phyloP scores from a whole-genome alignment of 2,888 invertebrate genomes.

The Bhutanitis thaidina region DNA sequence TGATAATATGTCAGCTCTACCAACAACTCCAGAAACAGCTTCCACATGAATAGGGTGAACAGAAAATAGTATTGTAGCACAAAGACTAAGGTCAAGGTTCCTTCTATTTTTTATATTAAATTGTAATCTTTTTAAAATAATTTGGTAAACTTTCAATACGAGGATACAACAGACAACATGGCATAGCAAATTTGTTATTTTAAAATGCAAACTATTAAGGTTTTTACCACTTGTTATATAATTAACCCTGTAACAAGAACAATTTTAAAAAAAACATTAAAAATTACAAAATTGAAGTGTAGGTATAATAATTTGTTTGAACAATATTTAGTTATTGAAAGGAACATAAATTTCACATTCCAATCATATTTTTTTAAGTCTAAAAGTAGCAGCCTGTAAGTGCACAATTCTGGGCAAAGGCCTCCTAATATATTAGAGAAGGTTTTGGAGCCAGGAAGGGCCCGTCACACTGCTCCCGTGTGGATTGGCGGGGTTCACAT shows the following conservation, averaged over 20 bases:
- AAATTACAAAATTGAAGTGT: too few relatives aligned
- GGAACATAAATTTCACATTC: too few relatives aligned
- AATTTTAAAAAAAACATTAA: background rate
- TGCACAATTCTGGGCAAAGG: too few relatives aligned
- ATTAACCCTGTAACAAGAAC: slow-evolving; percentile 79
- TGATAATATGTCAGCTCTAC: slow-evolving; percentile 94
- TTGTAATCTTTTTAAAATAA: slow-evolving; percentile 31
- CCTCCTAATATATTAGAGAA: too few relatives aligned
- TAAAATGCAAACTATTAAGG: slow-evolving; percentile 83
- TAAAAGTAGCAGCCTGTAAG: too few relatives aligned
- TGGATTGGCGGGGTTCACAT: too few relatives aligned
- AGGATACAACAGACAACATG: slow-evolving; percentile 80
- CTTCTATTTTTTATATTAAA: slow-evolving; percentile 20
- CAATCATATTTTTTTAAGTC: too few relatives aligned
- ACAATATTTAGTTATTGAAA: too few relatives aligned
- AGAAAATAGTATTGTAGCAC: slow-evolving; percentile 88
- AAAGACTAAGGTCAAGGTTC: slow-evolving; percentile 72
- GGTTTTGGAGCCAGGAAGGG: too few relatives aligned
- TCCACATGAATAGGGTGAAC: slow-evolving; percentile 97
- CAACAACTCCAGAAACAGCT: slow-evolving; percentile 94
- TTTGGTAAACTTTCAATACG: slow-evolving; percentile 42
- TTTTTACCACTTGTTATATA: slow-evolving; percentile 81
- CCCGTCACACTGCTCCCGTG: too few relatives aligned
- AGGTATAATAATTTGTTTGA: too few relatives aligned
- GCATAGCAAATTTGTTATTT: slow-evolving; percentile 86